Percentiles rank a stretch among this genome's conserved stretches.
Evolutionary conservation across 2,797 vertebrate species (phyloP).

Genomic region (Platalea minor): DNA sequence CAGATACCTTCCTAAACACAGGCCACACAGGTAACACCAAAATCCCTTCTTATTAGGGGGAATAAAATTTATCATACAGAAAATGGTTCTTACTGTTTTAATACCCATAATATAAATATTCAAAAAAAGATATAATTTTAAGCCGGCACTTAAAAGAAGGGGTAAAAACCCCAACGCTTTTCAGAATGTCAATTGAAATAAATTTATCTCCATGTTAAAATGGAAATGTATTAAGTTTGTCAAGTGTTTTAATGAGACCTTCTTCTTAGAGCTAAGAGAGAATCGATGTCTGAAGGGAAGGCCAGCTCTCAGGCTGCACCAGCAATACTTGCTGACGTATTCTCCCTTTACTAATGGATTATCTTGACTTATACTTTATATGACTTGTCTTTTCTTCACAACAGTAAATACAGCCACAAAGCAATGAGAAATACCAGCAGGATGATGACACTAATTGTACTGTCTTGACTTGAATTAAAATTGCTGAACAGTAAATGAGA

Average conservation of each 20-base stretch:
- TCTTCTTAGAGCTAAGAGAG: background rate
- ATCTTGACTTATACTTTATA: constrained; percentile 78
- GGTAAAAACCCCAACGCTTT: background rate
- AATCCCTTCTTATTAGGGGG: background rate
- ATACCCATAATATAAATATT: background rate
- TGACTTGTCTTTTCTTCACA: constrained; percentile 80
- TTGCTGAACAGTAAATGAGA: constrained; percentile 74
- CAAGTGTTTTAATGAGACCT: background rate
- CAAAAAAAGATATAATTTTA: background rate
- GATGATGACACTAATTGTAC: constrained; percentile 78
- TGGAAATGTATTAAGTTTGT: background rate
- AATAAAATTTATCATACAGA: background rate
- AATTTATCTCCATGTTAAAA: constrained; percentile 2
- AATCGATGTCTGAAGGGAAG: background rate
- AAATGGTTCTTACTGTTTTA: background rate
- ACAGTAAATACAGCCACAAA: constrained; percentile 80
- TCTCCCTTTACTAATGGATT: constrained; percentile 79
- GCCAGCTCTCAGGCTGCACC: constrained; percentile 68
- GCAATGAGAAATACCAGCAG: constrained; percentile 74
- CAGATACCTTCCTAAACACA: background rate
- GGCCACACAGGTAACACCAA: background rate
- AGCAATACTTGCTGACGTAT: constrained; percentile 66
- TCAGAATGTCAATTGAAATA: background rate
- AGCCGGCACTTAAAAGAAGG: background rate
- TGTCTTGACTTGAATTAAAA: constrained; percentile 74